Base-by-base conservation (phyloP, 2,113 vertebrate genomes). In the Grallaria varia region DNA sequence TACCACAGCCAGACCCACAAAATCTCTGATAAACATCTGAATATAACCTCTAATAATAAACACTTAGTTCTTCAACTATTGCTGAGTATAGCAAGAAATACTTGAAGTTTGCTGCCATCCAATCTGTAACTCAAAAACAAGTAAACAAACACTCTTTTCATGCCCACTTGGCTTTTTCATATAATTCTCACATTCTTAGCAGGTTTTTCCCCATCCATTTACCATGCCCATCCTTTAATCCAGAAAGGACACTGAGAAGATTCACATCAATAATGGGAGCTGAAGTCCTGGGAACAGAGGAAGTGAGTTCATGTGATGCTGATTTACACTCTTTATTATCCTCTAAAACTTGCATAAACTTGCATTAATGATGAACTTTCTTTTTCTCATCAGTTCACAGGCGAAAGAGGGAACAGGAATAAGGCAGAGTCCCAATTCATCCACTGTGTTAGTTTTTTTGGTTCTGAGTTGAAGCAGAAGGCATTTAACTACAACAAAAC, bases 391-490 rank as follows among this genome's bases (percentile, higher is more conserved):
- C 28, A 47, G 64, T 35, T 72, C 52, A 58, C 39, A 68, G 59
- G 50, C 78, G 39, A 89, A 81, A 67, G 59, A 71, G 71, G 55
- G 39, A 76, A 84, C 2, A 87, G 73, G 71, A 84, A 75, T 12
- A 31, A 91, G 71, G 69, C 10, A 23, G 59, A 60, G 39, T 33
- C 67, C 71, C 67, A 85, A 9, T 59, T 74, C 84, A 87, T 35
- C 60, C 80, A 53, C 74, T 79, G 73, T 47, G 52, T 55, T 74
- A n/a, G 1, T 55, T 93, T 93, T 89, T 91, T 50, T 95, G 75
- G 82, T 87, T 91, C 84, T 85, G 91, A 93, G 75, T 85, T 76
- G 87, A 94, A 93, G 91, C 96, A 96, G 91, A 94, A 96, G 94
- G 82, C 84, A 93, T 89, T 95, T 93, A 87, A 91, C 82, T 84